Conservation (phyloP, 2,113 vertebrate species). For the Parus major region DNA sequence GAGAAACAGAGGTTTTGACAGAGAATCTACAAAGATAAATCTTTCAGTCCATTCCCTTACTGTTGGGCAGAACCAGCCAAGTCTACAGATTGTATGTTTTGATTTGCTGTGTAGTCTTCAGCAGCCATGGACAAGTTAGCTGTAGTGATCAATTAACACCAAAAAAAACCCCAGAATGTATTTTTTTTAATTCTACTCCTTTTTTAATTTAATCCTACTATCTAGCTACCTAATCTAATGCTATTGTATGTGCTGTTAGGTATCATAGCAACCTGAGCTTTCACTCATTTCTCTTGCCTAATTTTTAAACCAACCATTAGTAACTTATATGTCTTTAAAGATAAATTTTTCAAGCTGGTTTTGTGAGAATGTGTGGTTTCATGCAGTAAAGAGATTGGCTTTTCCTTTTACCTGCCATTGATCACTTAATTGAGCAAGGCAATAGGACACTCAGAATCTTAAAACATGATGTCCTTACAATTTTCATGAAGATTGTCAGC, state of each 20-base stretch:
- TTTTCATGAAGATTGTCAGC: neutral
- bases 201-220: too few species aligned
- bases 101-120: neutral
- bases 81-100: neutral
- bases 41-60: neutral
- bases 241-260: neutral
- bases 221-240: neutral
- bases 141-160: neutral
- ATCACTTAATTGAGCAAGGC: neutral
- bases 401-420: neutral
- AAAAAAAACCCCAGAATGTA: neutral
- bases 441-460: neutral
- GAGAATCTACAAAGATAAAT: neutral
- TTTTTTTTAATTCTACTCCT: neutral
- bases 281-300: neutral
- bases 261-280: neutral
- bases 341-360: neutral
- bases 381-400: neutral
- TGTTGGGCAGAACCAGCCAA: accelerated
- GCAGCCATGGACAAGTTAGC: neutral
- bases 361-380: neutral
- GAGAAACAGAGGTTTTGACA: neutral
- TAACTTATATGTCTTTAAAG: neutral
- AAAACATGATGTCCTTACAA: neutral
- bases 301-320: neutral